phyloP scores from a whole-genome alignment of 2,797 vertebrate genomes.

The Brachyalestes nurse region DNA sequence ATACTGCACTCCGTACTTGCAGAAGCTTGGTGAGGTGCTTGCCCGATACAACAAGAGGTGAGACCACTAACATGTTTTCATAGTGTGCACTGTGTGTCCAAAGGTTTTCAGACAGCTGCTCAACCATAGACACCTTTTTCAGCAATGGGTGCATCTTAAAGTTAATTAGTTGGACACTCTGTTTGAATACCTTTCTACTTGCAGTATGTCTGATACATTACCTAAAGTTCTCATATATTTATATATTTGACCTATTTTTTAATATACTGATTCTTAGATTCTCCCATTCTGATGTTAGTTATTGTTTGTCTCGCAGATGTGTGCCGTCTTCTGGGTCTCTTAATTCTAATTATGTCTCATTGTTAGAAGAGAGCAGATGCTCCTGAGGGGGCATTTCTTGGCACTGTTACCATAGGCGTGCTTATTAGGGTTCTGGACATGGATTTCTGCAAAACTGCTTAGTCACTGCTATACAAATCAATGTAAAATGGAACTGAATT shows the following conservation, averaged over 20 bases:
- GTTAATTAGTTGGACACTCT: too few relatives aligned
- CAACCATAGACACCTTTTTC: too few relatives aligned
- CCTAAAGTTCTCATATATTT: too few relatives aligned
- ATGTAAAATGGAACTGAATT: not conserved
- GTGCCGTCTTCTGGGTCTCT: not conserved
- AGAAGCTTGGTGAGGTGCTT: conserved; percentile 86
- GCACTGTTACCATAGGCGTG: not conserved
- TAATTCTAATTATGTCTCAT: not conserved
- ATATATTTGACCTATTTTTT: too few relatives aligned
- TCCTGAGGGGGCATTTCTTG: not conserved
- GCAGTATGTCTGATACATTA: too few relatives aligned
- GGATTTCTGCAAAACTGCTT: not conserved
- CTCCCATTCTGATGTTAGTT: not conserved
- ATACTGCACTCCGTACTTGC: conserved; percentile 88
- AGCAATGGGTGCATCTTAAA: too few relatives aligned
- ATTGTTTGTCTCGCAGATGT: not conserved
- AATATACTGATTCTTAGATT: too few relatives aligned
- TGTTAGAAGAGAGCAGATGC: not conserved
- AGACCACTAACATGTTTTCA: conserved; percentile 30
- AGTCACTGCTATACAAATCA: not conserved
- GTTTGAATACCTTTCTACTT: too few relatives aligned
- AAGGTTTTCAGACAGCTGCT: too few relatives aligned
- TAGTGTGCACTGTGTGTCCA: not conserved
- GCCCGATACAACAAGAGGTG: conserved; percentile 85
- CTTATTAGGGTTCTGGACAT: not conserved